Conservation (phyloP, 2,797 vertebrate genomes). For the Apodemus agrarius region DNA sequence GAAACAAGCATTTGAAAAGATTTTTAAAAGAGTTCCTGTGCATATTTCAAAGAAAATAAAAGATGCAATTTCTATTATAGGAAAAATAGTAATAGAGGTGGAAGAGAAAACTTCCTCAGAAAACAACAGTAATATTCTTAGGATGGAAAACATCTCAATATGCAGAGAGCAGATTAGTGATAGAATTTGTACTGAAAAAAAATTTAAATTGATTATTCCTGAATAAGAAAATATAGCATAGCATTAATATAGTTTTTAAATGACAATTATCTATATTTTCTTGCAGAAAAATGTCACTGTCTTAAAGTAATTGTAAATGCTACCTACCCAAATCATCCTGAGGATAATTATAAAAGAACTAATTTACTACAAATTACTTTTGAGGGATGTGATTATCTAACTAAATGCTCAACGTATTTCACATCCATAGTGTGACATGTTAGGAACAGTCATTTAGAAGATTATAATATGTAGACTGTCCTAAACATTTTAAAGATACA, state of each 20-base stretch:
- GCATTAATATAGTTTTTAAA: conserved; percentile 34
- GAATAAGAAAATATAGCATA: not conserved
- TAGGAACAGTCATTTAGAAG: not conserved
- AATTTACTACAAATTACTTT: conserved; percentile 24
- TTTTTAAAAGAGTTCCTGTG: not conserved
- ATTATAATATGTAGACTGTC: conserved; percentile 1
- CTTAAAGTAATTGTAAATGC: not conserved
- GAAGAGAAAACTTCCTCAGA: not conserved
- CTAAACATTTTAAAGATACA: conserved; percentile 42
- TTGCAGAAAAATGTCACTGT: not conserved
- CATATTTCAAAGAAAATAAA: not conserved
- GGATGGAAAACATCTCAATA: not conserved
- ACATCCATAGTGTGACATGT: not conserved
- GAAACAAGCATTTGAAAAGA: not conserved
- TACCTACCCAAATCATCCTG: not conserved
- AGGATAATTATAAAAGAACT: not conserved
- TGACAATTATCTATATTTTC: not conserved
- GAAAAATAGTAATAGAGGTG: not conserved
- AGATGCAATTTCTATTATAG: not conserved
- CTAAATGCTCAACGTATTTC: conserved; percentile 10
- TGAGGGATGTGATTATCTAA: not conserved
- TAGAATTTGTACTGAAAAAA: not conserved
- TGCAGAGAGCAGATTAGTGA: not conserved
- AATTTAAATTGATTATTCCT: not conserved
- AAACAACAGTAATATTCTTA: not conserved